Evolutionary conservation across 2,888 invertebrate species (phyloP), one percentile per base, ranked within the genome.

Genomic region (Lumbricus terrestris): DNA sequence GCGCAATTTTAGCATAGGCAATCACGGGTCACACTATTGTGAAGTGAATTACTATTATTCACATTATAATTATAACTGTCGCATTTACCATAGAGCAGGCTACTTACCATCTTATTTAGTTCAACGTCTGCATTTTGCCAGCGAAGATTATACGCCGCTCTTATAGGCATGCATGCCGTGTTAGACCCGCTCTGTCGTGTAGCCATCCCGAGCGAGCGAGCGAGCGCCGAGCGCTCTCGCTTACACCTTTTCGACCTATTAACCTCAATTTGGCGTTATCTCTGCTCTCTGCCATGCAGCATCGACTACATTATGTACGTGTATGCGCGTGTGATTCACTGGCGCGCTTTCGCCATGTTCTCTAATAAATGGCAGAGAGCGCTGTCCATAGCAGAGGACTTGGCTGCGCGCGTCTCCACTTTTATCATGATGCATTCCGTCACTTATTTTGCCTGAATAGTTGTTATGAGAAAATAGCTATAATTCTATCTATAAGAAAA

Each of bases 171-270:
- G 47, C 69, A n/a, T 69, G 69, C 29, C 4, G 69, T n/a, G 8
- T 29, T 69, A 69, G 29, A n/a, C 69, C n/a, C 69, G 69, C 69
- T 69, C n/a, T 69, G 69, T 69, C 69, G 69, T 69, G n/a, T 69
- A n/a, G 69, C 69, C 69, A 69, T 54, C 54, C 54, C 29, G 54
- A 54, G 54, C 54, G 54, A 54, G 54, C 15, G 40, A 40, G 40
- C 40, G 40, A 40, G 40, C 15, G 15, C 3, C 29, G 69, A 29
- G 69, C 69, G 29, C 69, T 69, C 69, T 69, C 85, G 85, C 85
- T 85, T 85, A 34, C 85, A 85, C 85, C 85, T 37, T 85, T 37
- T 69, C 85, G 85, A 85, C 85, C 85, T 85, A 85, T 85, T 85
- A 85, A 85, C 85, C 85, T 85, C 85, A 23, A 85, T 85, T 85